These are phyloP conservation scores for Chrysolina oricalcia DNA, from an alignment of 2,888 invertebrate species.

Conservation along the genomic window DNA sequence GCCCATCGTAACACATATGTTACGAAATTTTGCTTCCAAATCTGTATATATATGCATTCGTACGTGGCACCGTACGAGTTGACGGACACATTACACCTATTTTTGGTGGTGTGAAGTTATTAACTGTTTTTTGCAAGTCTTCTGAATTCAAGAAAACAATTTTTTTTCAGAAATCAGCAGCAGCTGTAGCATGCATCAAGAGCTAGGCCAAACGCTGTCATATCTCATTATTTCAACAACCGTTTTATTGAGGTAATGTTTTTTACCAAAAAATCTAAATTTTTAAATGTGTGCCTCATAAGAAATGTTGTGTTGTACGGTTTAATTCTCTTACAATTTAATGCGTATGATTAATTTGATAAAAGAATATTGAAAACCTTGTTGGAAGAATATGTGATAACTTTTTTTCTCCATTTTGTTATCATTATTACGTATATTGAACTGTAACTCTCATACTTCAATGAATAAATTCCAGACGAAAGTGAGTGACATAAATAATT, in stretches of 20 bases:
- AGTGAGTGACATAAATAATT: no score
- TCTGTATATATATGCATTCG: no score
- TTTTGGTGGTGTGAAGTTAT: no score
- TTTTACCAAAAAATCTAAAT: slow-evolving; percentile 31
- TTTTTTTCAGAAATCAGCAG: slow-evolving; percentile 46
- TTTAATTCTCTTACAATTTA: no score
- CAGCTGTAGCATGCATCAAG: slow-evolving; percentile 24
- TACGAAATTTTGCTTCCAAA: no score
- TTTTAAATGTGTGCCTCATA: slow-evolving; percentile 43
- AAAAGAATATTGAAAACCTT: not conserved
- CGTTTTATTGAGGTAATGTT: slow-evolving; percentile 47
- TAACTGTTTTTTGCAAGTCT: no score
- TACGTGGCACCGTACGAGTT: no score
- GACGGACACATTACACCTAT: no score
- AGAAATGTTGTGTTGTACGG: slow-evolving; percentile 40
- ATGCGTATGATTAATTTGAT: no score
- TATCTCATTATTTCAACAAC: slow-evolving; percentile 8
- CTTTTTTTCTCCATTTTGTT: not conserved
- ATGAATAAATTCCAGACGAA: no score
- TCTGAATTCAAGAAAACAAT: no score
- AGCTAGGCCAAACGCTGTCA: not conserved
- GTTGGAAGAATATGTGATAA: not conserved
- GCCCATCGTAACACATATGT: no score
- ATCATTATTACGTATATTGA: not conserved
- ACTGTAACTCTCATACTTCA: not conserved